Conservation (phyloP, 2,113 vertebrate genomes). For the Xiphias gladius region DNA sequence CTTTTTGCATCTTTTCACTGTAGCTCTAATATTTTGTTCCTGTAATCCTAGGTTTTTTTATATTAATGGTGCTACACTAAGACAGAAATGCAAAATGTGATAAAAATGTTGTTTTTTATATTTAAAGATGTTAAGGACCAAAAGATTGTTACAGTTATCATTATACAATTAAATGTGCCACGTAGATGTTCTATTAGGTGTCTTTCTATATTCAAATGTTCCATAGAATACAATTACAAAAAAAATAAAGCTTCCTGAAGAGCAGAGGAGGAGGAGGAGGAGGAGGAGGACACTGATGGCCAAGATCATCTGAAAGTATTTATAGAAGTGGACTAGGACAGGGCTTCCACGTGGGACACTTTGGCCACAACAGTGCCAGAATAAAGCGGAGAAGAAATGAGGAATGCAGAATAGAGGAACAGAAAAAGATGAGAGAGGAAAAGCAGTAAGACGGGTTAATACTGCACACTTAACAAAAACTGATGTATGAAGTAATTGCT, state of each 20-base stretch:
- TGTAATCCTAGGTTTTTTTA: neutral
- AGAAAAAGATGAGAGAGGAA: slow-evolving; percentile 9
- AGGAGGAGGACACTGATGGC: slow-evolving; percentile 40
- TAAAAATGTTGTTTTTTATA: neutral
- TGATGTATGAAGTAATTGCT: slow-evolving; percentile 55
- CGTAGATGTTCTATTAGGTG: neutral
- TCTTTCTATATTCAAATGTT: neutral
- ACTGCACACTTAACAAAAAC: slow-evolving; percentile 32
- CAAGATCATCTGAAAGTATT: slow-evolving; percentile 69
- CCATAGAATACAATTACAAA: slow-evolving; percentile 7
- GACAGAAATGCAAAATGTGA: neutral
- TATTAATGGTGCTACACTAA: neutral
- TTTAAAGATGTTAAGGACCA: neutral
- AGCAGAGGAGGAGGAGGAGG: neutral
- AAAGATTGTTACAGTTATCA: neutral
- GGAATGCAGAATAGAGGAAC: slow-evolving; percentile 7
- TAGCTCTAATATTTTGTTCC: neutral
- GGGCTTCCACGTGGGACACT: slow-evolving; percentile 59
- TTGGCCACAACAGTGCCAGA: slow-evolving; percentile 40
- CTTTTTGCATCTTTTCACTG: neutral
- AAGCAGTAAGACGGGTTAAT: slow-evolving; percentile 22
- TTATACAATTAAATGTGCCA: neutral
- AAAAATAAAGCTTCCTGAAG: slow-evolving; percentile 11
- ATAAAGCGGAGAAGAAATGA: slow-evolving; percentile 35
- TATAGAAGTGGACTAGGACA: slow-evolving; percentile 71